Conservation (phyloP, 2,888 invertebrate genomes). For the Julus scandinavius region DNA sequence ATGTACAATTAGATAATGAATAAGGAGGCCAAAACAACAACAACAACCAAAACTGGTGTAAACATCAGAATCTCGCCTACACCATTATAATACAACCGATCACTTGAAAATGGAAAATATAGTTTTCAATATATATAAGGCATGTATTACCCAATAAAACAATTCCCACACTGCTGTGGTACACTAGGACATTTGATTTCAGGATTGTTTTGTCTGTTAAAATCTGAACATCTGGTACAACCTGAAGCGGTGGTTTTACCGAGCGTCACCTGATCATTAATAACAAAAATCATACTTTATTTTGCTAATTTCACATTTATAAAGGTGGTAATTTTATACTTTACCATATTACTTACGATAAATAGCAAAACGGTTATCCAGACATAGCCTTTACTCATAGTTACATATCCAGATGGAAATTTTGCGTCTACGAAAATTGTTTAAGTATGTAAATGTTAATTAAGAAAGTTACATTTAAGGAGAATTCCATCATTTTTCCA, state of each 20-base stretch:
- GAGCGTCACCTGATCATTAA: not conserved
- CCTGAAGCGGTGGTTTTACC: not conserved
- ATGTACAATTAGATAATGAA: too few relatives aligned
- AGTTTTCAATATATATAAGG: too few relatives aligned
- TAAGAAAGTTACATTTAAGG: too few relatives aligned
- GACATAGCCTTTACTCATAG: not conserved
- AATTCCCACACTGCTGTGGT: not conserved
- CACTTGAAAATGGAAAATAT: too few relatives aligned
- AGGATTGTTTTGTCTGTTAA: not conserved
- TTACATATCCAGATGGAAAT: not conserved
- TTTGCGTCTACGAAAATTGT: not conserved
- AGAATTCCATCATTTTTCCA: too few relatives aligned
- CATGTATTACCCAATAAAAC: not conserved
- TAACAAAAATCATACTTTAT: not conserved
- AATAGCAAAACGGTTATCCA: not conserved
- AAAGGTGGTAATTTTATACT: not conserved
- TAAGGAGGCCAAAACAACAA: too few relatives aligned
- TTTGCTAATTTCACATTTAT: not conserved
- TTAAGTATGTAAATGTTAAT: too few relatives aligned
- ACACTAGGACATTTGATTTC: not conserved
- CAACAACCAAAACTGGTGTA: too few relatives aligned
- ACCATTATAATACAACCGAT: too few relatives aligned
- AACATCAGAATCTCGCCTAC: too few relatives aligned
- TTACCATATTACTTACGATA: not conserved
- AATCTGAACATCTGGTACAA: conserved; percentile 5